phyloP scores from a whole-genome alignment of 2,797 vertebrate species.

The Tolypeutes matacus region DNA sequence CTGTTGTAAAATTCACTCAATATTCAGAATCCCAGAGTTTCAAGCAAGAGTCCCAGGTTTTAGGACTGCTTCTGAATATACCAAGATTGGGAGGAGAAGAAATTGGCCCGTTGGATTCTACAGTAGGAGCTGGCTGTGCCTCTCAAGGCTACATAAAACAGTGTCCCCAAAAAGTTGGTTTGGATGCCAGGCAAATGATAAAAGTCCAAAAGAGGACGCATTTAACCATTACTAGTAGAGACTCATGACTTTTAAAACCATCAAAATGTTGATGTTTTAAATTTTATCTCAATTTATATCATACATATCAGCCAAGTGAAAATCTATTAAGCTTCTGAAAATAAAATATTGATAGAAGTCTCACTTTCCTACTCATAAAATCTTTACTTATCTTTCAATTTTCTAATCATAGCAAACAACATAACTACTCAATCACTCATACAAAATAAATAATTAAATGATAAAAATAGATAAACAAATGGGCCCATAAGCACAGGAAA shows the following conservation, averaged over 20 bases:
- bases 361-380: neutral
- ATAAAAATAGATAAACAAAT: neutral
- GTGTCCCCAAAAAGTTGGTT: neutral
- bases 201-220: neutral
- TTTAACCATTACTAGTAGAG: neutral
- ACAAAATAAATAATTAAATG: neutral
- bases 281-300: neutral
- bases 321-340: neutral
- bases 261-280: neutral
- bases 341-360: neutral
- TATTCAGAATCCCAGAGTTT: neutral
- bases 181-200: neutral
- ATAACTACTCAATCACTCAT: neutral
- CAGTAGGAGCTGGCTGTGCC: neutral
- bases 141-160: neutral
- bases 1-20: no score
- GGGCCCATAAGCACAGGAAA: no score
- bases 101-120: neutral
- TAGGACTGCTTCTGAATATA: neutral
- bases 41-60: neutral
- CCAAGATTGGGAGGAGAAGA: neutral
- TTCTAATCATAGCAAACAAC: neutral
- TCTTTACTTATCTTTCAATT: neutral
- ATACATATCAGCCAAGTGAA: neutral
- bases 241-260: neutral